Evolutionary conservation across 2,113 vertebrate genomes (phyloP).

Genomic region (Zosterops lateralis): DNA sequence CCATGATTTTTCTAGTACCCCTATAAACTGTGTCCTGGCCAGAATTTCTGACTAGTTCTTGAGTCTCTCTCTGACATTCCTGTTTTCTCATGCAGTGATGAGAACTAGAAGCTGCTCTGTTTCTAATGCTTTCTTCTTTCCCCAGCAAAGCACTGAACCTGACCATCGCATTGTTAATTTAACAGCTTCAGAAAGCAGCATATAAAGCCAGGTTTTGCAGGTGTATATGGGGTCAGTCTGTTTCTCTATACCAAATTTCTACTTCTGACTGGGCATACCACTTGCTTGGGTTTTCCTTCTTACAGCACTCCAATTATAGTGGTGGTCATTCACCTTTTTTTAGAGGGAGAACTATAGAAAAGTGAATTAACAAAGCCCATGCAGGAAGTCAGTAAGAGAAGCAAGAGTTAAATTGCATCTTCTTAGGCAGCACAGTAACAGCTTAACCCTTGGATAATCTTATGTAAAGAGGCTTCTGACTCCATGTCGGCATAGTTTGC

Average conservation of each 20-base stretch:
- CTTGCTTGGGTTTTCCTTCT: not conserved
- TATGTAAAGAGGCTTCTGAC: not conserved
- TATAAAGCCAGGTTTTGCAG: not conserved
- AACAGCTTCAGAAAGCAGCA: not conserved
- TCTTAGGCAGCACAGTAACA: not conserved
- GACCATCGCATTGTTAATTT: not conserved
- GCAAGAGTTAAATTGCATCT: not conserved
- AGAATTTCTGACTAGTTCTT: not conserved
- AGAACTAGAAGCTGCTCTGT: not conserved
- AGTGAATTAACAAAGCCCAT: not conserved
- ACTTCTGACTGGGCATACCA: too few species aligned
- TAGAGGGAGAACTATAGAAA: not conserved
- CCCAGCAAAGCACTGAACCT: not conserved
- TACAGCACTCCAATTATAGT: rapidly evolving
- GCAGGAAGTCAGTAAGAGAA: not conserved
- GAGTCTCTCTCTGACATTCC: not conserved
- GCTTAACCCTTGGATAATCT: not conserved
- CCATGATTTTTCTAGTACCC: not conserved
- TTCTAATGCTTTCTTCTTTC: not conserved
- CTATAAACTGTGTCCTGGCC: not conserved
- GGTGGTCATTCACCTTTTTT: not conserved
- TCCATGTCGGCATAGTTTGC: not conserved
- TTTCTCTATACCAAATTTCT: not conserved
- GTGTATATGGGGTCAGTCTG: not conserved
- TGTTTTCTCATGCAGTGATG: not conserved